Conservation (phyloP, 2,113 vertebrate species). For the Pycnonotus jocosus region DNA sequence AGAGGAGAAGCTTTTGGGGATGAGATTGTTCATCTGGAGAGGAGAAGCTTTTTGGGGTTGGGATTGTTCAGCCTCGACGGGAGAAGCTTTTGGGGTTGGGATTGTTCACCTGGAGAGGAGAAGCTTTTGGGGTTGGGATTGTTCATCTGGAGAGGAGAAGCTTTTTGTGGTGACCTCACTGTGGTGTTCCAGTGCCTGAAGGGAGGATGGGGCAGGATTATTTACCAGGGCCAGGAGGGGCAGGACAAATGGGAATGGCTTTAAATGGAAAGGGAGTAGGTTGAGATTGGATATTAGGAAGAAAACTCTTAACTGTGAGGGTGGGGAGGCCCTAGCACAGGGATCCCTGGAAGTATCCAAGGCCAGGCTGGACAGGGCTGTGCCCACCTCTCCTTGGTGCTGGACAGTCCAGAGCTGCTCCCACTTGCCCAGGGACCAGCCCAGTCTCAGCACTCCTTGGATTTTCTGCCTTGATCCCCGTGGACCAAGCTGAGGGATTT, state of each 20-base stretch:
- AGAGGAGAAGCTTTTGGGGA: not conserved
- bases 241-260: not conserved
- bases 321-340: not conserved
- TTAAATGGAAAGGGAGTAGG: not conserved
- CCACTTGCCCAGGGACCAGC: not conserved
- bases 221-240: not conserved
- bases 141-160: too few species aligned
- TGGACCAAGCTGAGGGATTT: not conserved
- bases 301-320: not conserved
- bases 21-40: too few species aligned
- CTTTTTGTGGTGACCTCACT: not conserved
- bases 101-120: not conserved
- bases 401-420: not conserved
- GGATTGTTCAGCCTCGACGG: too few species aligned
- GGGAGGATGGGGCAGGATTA: not conserved
- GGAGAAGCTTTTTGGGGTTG: not conserved
- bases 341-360: not conserved
- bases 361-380: not conserved
- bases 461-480: not conserved
- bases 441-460: not conserved
- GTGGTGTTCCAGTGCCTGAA: not conserved
- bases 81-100: not conserved
- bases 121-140: not conserved
- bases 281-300: too few species aligned
- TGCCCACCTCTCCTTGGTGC: not conserved